Evolutionary conservation across 2,797 vertebrate genomes (phyloP).

Genomic region (Sebastes matsubarae): DNA sequence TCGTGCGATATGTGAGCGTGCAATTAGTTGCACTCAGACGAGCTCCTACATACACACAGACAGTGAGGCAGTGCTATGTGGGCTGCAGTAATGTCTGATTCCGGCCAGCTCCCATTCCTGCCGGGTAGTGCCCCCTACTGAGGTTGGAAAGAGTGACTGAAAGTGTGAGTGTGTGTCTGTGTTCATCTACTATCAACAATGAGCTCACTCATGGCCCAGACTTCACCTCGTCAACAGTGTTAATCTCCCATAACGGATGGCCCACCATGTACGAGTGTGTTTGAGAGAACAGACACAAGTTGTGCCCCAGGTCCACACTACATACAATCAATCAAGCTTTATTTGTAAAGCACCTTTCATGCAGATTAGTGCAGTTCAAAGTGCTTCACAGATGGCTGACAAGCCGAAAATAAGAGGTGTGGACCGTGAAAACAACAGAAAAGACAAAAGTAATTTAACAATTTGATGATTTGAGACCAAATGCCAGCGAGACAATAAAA

Average conservation of each 20-base stretch:
- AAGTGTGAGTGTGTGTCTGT: constrained; percentile 10
- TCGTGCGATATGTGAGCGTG: constrained; percentile 25
- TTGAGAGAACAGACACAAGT: background rate
- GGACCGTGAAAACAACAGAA: background rate
- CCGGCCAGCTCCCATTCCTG: constrained; percentile 31
- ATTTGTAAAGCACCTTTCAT: too few species aligned
- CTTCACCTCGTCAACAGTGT: constrained; percentile 42
- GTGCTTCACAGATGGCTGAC: background rate
- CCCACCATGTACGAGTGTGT: background rate
- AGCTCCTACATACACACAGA: constrained; percentile 9
- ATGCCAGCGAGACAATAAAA: too few species aligned
- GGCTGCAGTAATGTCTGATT: constrained; percentile 50
- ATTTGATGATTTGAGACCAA: too few species aligned
- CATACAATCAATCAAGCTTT: background rate
- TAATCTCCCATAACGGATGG: background rate
- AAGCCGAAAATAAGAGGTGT: accelerated
- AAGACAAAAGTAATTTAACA: background rate
- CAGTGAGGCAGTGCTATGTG: constrained; percentile 53
- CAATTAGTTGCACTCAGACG: constrained; percentile 6
- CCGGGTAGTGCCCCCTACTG: constrained; percentile 37
- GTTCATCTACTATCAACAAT: constrained; percentile 22
- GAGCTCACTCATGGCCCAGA: constrained; percentile 48
- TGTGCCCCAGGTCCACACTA: background rate
- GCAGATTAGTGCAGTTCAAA: background rate
- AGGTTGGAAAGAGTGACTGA: constrained; percentile 64